A percentile compares a stretch with the other conserved stretches of the same genome.
These are phyloP conservation scores for Tupaia tana DNA, from an alignment of 2,113 vertebrate species.

Conservation along the genomic window DNA sequence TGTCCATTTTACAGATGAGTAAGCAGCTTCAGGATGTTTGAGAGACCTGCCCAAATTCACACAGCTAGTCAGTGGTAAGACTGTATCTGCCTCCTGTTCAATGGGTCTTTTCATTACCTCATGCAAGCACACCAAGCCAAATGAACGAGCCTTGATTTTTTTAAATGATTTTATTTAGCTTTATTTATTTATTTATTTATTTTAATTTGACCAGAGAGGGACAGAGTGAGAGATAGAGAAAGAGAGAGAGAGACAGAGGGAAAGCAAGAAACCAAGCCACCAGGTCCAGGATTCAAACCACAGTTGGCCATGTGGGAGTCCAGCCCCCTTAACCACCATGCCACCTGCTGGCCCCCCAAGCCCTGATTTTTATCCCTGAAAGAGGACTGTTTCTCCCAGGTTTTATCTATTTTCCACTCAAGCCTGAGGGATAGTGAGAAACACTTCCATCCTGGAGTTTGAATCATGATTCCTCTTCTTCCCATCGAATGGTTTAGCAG, in stretches of 20 bases:
- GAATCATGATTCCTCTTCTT: not conserved
- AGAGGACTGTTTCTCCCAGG: not conserved
- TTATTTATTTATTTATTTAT: too few relatives aligned
- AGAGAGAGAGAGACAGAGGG: too few relatives aligned
- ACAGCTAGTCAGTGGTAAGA: not conserved
- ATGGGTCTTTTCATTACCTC: not conserved
- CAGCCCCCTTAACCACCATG: too few relatives aligned
- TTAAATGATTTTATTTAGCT: too few relatives aligned
- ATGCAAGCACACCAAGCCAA: not conserved
- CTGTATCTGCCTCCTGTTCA: not conserved
- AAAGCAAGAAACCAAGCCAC: too few relatives aligned
- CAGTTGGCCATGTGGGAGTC: too few relatives aligned
- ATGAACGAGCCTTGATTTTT: not conserved
- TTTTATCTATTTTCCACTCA: not conserved
- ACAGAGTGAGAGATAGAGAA: too few relatives aligned
- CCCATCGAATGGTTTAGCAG: not conserved
- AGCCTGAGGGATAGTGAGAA: not conserved
- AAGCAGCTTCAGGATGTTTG: slow-evolving; percentile 64
- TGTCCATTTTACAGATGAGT: slow-evolving; percentile 78
- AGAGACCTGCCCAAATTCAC: slow-evolving; percentile 36
- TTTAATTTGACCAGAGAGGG: too few relatives aligned
- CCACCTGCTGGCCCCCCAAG: too few relatives aligned
- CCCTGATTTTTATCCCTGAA: not conserved
- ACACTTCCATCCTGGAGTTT: not conserved
- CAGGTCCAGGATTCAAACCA: too few relatives aligned